Evolutionary conservation across 2,113 vertebrate genomes (phyloP), one percentile per base, ranked within the genome.

Genomic region (Lepus americanus): DNA sequence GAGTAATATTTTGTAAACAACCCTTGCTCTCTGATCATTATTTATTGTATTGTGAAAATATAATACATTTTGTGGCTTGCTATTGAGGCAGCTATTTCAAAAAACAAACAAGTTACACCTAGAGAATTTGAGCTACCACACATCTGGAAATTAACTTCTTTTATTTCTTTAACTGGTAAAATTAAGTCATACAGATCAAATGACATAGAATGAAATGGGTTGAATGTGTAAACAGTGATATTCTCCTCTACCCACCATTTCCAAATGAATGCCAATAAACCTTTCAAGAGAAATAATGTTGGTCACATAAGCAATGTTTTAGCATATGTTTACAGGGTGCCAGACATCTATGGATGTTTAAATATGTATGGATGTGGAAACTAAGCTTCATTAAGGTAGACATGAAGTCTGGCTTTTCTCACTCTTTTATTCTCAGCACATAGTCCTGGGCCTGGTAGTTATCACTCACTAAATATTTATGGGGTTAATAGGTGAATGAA

Each of bases 31-130:
- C 67, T 67, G 33, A 87, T 81, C 9, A 5, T 39, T 84, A 72
- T 70, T 93, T 93, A 63, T 92, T 95, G 8, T 64, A 17, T 74
- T 51, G 59, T 92, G 94, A 66, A 94, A 96, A 36, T 92, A 53
- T 49, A 78, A 92, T 76, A 27, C 0, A 87, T 22, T 80, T 81
- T 92, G 27, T 72, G 33, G 6, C 25, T 91, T 77, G 23, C 25
- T 74, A 6, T 94, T 84, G 19, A 83, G 16, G 33, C 61, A 12
- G 63, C 22, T 27, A 39, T 90, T 94, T 3, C 31, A 66, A 53
- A 77, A 84, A 80, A 70, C 22, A 36, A 79, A 66, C 19, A 31
- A 72, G 17, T 78, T 94, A 89, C 2, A 44, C 59, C 27, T n/a
- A 81, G n/a, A 67, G 17, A 73, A 13, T 94, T 91, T 39, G 95